Conservation (phyloP, 2,888 invertebrate species). For the Apotomis capreana region DNA sequence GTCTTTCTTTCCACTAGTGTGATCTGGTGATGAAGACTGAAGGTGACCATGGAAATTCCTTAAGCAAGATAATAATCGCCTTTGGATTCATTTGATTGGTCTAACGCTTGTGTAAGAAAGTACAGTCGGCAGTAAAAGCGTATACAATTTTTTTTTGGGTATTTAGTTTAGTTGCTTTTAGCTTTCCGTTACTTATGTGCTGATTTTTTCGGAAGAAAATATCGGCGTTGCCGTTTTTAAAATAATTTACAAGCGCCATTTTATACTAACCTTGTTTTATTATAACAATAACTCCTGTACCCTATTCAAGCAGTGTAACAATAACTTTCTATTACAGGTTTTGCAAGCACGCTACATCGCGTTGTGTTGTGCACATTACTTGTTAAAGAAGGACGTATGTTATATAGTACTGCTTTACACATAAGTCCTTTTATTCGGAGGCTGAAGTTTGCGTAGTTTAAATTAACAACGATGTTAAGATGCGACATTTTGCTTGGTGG, state of each 20-base stretch:
- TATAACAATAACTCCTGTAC: neutral
- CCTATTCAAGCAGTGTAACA: conserved; percentile 16
- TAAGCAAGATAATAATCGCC: no score
- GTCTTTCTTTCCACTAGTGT: no score
- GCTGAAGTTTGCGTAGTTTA: neutral
- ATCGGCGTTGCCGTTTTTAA: no score
- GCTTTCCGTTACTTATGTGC: no score
- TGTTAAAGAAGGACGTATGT: neutral
- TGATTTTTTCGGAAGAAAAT: no score
- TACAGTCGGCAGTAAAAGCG: no score
- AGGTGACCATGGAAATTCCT: no score
- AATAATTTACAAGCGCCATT: neutral
- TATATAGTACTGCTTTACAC: neutral
- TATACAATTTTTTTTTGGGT: no score
- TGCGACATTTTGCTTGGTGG: conserved; percentile 1
- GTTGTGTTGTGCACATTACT: conserved; percentile 1
- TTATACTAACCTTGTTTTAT: neutral
- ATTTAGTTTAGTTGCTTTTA: no score
- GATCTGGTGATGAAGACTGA: no score
- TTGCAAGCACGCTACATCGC: conserved; percentile 1
- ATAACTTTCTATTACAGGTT: conserved; percentile 26
- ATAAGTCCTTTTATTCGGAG: neutral
- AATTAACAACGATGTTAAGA: conserved; percentile 30
- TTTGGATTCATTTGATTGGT: no score
- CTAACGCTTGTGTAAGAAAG: no score